Evolutionary conservation across 2,113 vertebrate genomes (phyloP), one percentile per base, ranked within the genome.

Genomic region (Brienomyrus longianalis): DNA sequence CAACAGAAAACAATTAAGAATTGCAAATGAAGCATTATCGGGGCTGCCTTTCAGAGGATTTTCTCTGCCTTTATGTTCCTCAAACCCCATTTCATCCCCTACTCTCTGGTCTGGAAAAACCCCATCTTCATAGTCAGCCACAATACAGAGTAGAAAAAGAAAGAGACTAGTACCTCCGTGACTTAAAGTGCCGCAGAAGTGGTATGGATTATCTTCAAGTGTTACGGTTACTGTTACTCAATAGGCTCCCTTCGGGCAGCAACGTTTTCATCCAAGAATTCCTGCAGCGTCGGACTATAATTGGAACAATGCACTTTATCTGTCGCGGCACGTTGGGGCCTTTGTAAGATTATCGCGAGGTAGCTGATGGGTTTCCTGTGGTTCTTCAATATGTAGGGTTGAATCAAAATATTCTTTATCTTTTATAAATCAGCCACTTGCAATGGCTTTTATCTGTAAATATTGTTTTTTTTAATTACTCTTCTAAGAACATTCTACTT

Each of bases 161-260:
- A 47, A n/a, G 45, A 87, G 6, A 54, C 51, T 54, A 51, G 11
- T 39, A 51, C 48, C 85, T 54, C 51, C 31, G 1, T 54, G 51
- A 31, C 51, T 87, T 54, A 51, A 87, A 87, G 51, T 50, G 31
- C 48, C 27, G 7, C 51, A 87, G 51, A 51, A 50, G 48, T 52
- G 85, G 23, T 87, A 54, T 87, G 85, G 85, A 87, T 87, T 87
- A 87, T 54, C 85, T 87, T 87, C 50, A 51, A 87, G 85, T 87
- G 85, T 10, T 87, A 50, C 48, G 85, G 85, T 54, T 87, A 87
- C 85, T 35, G 51, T 54, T 52, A 15, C 51, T 87, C 85, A 56
- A 39, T 39, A 21, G 51, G 85, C 27, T 56, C 50, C 85, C 85
- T 50, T 87, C 39, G 51, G 85, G 51, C 31, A 35, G 85, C 51